Evolutionary conservation across 2,888 invertebrate genomes (phyloP).

Genomic region (Lasioglossum vierecki): DNA sequence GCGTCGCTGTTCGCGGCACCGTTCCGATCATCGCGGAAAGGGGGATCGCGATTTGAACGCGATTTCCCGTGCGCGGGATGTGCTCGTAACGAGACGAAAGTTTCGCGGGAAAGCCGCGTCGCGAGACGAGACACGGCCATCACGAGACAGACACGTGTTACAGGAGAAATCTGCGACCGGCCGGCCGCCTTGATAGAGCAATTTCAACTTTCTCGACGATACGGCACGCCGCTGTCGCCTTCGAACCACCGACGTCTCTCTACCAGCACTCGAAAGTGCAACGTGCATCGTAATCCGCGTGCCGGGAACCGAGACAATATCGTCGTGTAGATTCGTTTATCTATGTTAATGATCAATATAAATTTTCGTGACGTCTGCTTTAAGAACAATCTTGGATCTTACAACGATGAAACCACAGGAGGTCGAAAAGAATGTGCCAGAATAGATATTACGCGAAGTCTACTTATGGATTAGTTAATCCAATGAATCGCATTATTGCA

Average conservation of each 20-base stretch:
- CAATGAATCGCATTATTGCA: too few relatives aligned
- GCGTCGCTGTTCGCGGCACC: neutral
- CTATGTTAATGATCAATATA: too few relatives aligned
- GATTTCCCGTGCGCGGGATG: conserved; percentile 30
- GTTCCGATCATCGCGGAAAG: neutral
- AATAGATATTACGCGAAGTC: too few relatives aligned
- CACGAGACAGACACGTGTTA: conserved; percentile 62
- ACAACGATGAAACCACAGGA: too few relatives aligned
- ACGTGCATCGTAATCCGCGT: neutral
- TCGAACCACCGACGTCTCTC: conserved; percentile 27
- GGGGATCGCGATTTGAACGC: neutral
- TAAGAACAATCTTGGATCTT: too few relatives aligned
- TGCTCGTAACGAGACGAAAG: conserved; percentile 62
- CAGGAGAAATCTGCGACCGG: conserved; percentile 65
- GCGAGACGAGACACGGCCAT: conserved; percentile 42
- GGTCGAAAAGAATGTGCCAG: too few relatives aligned
- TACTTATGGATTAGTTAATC: too few relatives aligned
- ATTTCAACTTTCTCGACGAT: conserved; percentile 72
- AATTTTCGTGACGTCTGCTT: too few relatives aligned
- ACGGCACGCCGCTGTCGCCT: conserved; percentile 46
- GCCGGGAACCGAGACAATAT: neutral
- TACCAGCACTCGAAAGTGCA: conserved; percentile 56
- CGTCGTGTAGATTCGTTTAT: too few relatives aligned
- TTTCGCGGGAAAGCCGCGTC: conserved; percentile 61
- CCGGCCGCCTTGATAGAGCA: conserved; percentile 64